Conservation (phyloP, 2,797 vertebrate genomes). For the Acanthurus lineatus region DNA sequence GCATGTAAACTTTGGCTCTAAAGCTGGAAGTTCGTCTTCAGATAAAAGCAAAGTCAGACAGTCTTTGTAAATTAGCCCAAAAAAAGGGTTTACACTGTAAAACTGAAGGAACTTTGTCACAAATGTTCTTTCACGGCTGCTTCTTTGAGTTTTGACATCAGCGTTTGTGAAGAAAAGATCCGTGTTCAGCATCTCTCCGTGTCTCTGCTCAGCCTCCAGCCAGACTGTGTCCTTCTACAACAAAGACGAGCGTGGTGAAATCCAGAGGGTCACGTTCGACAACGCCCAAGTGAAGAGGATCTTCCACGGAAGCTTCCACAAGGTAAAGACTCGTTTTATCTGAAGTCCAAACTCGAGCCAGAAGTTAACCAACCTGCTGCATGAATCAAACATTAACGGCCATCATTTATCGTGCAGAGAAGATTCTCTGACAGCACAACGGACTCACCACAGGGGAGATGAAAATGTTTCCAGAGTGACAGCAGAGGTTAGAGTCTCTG, state of each 20-base stretch:
- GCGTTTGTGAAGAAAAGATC: constrained; percentile 23
- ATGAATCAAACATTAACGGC: not conserved
- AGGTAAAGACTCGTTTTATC: constrained; percentile 86
- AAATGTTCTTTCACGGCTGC: not conserved
- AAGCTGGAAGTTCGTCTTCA: not conserved
- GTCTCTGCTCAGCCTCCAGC: constrained; percentile 84
- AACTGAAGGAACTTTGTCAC: not conserved
- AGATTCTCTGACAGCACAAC: not conserved
- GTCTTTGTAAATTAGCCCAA: too few relatives aligned
- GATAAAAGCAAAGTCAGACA: too few relatives aligned
- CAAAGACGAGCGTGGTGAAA: constrained; percentile 91
- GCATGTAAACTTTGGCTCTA: not conserved
- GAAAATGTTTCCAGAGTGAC: not conserved
- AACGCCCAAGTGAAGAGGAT: constrained; percentile 89
- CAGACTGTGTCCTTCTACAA: constrained; percentile 96
- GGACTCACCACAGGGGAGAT: not conserved
- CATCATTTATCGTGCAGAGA: not conserved
- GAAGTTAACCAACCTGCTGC: not conserved
- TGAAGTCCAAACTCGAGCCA: not conserved
- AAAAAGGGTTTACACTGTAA: too few relatives aligned
- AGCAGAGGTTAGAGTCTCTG: not conserved
- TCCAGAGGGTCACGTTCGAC: constrained; percentile 92
- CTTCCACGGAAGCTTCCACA: constrained; percentile 99
- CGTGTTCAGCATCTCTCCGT: not conserved
- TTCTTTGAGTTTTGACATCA: too few relatives aligned